Percentiles rank a stretch among this genome's conserved stretches.
These are phyloP conservation scores for Macrotis lagotis DNA, from an alignment of 2,113 vertebrate species.

Conservation along the genomic window DNA sequence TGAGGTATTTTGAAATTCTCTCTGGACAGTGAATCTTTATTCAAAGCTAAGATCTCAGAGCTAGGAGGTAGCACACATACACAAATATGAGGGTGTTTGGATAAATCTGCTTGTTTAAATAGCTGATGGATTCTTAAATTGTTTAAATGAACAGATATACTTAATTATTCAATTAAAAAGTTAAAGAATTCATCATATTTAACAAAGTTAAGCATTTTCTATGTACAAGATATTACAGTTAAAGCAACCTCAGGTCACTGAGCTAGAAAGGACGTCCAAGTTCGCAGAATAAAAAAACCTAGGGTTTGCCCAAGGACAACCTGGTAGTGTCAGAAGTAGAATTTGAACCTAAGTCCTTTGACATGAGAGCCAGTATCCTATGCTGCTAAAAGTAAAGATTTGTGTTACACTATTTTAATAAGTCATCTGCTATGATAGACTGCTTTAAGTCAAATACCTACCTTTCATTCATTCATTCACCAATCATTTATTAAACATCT, in stretches of 20 bases:
- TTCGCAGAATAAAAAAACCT: background rate
- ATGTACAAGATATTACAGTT: background rate
- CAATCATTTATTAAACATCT: background rate
- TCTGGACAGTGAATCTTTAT: background rate
- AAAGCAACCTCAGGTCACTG: background rate
- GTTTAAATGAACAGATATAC: background rate
- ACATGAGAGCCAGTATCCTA: background rate
- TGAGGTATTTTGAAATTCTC: constrained; percentile 1
- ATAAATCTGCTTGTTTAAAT: background rate
- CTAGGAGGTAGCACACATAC: background rate
- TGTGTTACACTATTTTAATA: background rate
- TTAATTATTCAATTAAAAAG: background rate
- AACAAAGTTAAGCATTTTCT: background rate
- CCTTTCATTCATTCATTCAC: background rate
- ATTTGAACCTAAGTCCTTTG: background rate
- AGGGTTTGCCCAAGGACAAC: background rate
- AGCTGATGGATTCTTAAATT: background rate
- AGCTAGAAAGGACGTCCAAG: background rate
- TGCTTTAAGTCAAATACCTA: background rate
- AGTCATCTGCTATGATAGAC: background rate
- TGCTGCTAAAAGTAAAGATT: background rate
- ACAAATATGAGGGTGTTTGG: background rate
- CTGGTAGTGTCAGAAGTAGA: background rate
- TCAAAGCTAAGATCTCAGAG: background rate
- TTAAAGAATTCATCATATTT: background rate